These are phyloP conservation scores for Notolabrus celidotus DNA, from an alignment of 2,797 vertebrate genomes.

Conservation along the genomic window DNA sequence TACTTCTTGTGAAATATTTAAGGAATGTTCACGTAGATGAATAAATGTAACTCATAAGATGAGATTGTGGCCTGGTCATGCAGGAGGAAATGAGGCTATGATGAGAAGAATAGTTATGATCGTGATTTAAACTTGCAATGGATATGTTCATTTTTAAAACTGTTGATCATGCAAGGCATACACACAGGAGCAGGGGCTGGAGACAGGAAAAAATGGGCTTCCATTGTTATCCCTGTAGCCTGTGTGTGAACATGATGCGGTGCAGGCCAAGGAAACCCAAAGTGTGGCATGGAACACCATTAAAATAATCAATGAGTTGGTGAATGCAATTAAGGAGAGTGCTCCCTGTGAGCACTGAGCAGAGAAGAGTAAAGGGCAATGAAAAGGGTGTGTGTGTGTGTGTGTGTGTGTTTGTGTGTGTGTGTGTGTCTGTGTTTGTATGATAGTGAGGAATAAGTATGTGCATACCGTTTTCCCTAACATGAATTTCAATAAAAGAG, in stretches of 20 bases:
- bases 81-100: background rate
- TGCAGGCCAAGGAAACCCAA: constrained; percentile 25
- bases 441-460: constrained; percentile 26
- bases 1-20: constrained; percentile 18
- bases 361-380: constrained; percentile 33
- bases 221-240: constrained; percentile 49
- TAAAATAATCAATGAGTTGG: constrained; percentile 79
- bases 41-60: background rate
- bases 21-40: too few species aligned
- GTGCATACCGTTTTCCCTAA: constrained; percentile 15
- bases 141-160: background rate
- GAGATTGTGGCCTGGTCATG: background rate
- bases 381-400: background rate
- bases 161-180: constrained; percentile 21
- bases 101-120: background rate
- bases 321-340: constrained; percentile 84
- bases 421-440: constrained; percentile 31
- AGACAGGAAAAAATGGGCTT: constrained; percentile 29
- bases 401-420: background rate
- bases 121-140: constrained; percentile 8
- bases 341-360: constrained; percentile 57
- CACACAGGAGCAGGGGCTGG: constrained; percentile 4
- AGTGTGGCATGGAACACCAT: constrained; percentile 65
- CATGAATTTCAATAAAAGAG: constrained; percentile 2
- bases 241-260: constrained; percentile 59